phyloP scores from a whole-genome alignment of 2,113 vertebrate genomes.

The Trochalopteron elliotii region DNA sequence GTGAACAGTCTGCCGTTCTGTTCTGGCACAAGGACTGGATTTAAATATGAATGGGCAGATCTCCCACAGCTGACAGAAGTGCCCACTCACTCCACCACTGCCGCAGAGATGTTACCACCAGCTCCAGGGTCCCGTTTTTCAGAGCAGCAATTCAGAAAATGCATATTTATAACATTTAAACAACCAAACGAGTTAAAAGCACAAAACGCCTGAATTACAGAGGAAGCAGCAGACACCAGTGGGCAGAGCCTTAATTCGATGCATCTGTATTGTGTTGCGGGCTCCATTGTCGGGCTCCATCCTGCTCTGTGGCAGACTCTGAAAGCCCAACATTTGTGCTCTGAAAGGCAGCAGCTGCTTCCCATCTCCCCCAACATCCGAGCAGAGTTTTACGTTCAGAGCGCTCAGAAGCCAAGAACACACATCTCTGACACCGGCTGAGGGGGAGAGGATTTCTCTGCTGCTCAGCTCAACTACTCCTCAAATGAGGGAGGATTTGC shows the following conservation, averaged over 20 bases:
- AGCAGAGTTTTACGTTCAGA: neutral
- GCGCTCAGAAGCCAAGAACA: neutral
- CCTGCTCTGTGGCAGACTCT: neutral
- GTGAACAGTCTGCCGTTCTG: neutral
- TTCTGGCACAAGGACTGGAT: slow-evolving; percentile 7
- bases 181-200: slow-evolving; percentile 6
- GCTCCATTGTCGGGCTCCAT: slow-evolving; percentile 31
- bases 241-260: slow-evolving; percentile 5
- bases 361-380: neutral
- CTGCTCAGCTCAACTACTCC: neutral
- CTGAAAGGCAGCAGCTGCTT: slow-evolving; percentile 45
- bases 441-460: neutral
- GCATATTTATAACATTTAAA: slow-evolving; percentile 53
- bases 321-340: neutral
- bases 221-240: slow-evolving; percentile 15
- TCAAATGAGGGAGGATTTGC: neutral
- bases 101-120: neutral
- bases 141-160: slow-evolving; percentile 40
- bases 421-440: neutral
- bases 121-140: slow-evolving; percentile 7
- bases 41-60: slow-evolving; percentile 57
- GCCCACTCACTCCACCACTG: slow-evolving; percentile 26
- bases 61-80: slow-evolving; percentile 57
- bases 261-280: slow-evolving; percentile 31
- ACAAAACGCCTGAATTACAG: slow-evolving; percentile 30